Percentiles rank a stretch among this genome's conserved stretches.
Evolutionary conservation across 2,113 vertebrate species (phyloP).

Genomic region (Gambusia affinis): DNA sequence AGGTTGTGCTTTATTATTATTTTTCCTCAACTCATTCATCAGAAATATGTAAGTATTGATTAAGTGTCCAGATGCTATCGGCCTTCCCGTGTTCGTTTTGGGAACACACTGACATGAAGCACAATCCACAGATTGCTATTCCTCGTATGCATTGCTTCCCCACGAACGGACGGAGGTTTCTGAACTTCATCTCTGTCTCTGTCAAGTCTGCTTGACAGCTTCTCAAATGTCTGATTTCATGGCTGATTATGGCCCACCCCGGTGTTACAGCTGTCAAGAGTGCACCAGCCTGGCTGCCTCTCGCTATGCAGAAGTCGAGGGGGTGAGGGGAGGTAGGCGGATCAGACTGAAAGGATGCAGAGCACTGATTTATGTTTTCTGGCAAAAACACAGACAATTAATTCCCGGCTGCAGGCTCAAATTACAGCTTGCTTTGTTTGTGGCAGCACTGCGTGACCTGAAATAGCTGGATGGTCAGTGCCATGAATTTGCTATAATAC

Average conservation of each 20-base stretch:
- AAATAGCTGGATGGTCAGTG: slow-evolving; percentile 70
- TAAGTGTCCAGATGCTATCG: slow-evolving; percentile 53
- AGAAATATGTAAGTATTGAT: slow-evolving; percentile 54
- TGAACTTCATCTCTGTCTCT: slow-evolving; percentile 35
- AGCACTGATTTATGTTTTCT: slow-evolving; percentile 69
- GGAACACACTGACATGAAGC: slow-evolving; percentile 22
- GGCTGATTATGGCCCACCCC: slow-evolving; percentile 37
- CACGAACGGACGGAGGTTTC: neutral
- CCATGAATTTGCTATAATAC: slow-evolving; percentile 61
- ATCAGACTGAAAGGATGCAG: slow-evolving; percentile 44
- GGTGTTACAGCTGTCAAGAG: slow-evolving; percentile 29
- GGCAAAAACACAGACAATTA: slow-evolving; percentile 69
- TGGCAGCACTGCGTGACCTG: slow-evolving; percentile 59
- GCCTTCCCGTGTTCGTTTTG: slow-evolving; percentile 35
- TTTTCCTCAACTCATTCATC: slow-evolving; percentile 54
- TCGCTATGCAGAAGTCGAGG: slow-evolving; percentile 31
- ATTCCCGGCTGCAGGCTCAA: slow-evolving; percentile 55
- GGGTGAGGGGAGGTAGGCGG: neutral
- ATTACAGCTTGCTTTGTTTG: slow-evolving; percentile 65
- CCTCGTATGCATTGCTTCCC: slow-evolving; percentile 3
- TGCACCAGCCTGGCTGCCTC: slow-evolving; percentile 12
- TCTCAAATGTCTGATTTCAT: slow-evolving; percentile 49
- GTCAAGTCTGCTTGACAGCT: slow-evolving; percentile 28
- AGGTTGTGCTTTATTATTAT: slow-evolving; percentile 55
- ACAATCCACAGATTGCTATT: slow-evolving; percentile 24